phyloP scores from a whole-genome alignment of 2,888 invertebrate genomes.

The Ormyrus rosae region DNA sequence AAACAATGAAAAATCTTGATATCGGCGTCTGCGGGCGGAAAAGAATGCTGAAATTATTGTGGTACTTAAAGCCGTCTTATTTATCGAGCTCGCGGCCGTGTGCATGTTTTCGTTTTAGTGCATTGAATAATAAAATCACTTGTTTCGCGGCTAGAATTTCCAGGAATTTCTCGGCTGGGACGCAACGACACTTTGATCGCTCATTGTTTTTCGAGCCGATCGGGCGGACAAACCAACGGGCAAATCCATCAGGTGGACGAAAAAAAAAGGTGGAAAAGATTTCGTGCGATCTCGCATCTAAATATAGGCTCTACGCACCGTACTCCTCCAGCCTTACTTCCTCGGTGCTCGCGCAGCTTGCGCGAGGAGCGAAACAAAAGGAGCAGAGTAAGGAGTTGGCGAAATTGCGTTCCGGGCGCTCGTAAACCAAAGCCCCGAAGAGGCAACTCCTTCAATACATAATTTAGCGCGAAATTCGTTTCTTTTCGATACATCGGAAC shows the following conservation, averaged over 20 bases:
- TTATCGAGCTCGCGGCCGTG: not conserved
- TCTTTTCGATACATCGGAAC: conserved; percentile 43
- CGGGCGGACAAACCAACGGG: too few species aligned
- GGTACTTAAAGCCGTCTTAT: not conserved
- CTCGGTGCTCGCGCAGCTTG: too few species aligned
- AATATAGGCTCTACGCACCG: not conserved
- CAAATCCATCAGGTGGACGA: too few species aligned
- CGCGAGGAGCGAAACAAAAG: too few species aligned
- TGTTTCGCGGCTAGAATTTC: too few species aligned
- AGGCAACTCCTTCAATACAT: conserved; percentile 37
- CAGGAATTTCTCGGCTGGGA: too few species aligned
- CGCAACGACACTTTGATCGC: too few species aligned
- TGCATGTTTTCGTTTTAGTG: not conserved
- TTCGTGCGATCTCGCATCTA: not conserved
- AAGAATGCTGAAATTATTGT: conserved; percentile 23
- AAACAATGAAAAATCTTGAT: conserved; percentile 40
- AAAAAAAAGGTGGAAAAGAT: too few species aligned
- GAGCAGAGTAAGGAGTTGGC: not conserved
- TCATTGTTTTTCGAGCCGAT: too few species aligned
- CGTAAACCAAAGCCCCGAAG: conserved; percentile 14
- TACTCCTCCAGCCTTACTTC: too few species aligned
- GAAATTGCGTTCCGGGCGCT: conserved; percentile 33
- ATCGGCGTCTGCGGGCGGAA: not conserved
- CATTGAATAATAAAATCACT: too few species aligned
- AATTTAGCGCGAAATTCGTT: conserved; percentile 54